Base-by-base conservation (phyloP, 2,113 vertebrate species). In the Macquaria ambigua region DNA sequence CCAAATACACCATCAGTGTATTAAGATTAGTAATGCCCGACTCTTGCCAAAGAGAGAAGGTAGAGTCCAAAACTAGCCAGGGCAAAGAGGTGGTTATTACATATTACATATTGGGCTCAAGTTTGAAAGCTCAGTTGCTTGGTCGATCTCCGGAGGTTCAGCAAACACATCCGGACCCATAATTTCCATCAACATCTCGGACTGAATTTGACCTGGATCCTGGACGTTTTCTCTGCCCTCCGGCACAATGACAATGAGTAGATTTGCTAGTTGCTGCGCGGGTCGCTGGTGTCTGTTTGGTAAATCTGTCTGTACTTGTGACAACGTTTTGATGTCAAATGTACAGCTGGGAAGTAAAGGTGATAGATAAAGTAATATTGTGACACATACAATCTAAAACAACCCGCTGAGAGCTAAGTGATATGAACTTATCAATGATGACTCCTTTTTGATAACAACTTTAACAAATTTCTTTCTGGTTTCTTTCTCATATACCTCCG, bases 381-480 rank as follows among this genome's bases (percentile, higher is more conserved):
- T 58, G 68, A 81, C 73, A 56, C 23, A 71, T 6, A 31, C n/a
- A 5, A 75, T 28, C 46, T 58, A 48, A 52, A 71, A 56, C 34
- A 77, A 62, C 37, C 28, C 48, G 50, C 8, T 1, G 14, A 77
- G 66, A 69, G 23, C 21, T 25, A 58, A 69, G 2, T 28, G 39
- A 83, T 70, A 43, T 4, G 14, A 74, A 62, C 12, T 74, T 69
- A 80, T 83, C 56, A 81, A 58, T 53, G 64, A 53, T 59, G 41
- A 58, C 1, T 39, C 3, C 12, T 52, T 9, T 70, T 52, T 59
- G 12, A 70, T 53, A 28, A 34, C 41, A 53, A 15, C 11, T 25
- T 41, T 53, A 28, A 34, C 41, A 53, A 15, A 7, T 25, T 41
- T 23, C 4, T 23, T 16, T 23, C 20, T 48, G 37, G 46, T 63